Evolutionary conservation across 1,140 invertebrate species (phyloP).

Genomic region (Bombus soroeensis): DNA sequence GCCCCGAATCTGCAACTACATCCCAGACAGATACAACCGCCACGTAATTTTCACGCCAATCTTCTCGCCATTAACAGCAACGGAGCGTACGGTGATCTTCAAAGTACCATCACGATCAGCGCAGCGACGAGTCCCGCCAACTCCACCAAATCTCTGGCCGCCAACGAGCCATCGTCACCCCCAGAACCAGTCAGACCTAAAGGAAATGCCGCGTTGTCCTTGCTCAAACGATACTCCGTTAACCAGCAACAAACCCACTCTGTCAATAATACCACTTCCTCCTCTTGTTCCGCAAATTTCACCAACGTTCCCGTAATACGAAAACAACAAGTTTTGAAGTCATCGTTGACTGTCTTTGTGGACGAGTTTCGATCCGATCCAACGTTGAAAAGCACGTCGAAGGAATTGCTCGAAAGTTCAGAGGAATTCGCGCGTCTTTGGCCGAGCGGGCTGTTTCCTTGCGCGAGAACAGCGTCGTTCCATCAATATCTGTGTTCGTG

Average conservation of each 20-base stretch:
- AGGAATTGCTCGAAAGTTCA: not conserved
- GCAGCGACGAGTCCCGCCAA: constrained; percentile 11
- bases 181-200: constrained; percentile 16
- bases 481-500: constrained; percentile 84
- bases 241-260: constrained; percentile 5
- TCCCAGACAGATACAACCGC: not conserved
- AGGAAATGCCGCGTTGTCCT: not conserved
- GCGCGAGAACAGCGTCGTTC: constrained; percentile 83
- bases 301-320: not conserved
- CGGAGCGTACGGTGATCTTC: constrained; percentile 12
- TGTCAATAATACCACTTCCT: not conserved
- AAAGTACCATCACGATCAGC: not conserved
- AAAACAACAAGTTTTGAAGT: not conserved
- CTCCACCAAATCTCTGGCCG: not conserved
- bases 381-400: not conserved
- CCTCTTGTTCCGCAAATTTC: not conserved
- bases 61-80: not conserved
- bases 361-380: not conserved
- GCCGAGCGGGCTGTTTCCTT: constrained; percentile 59
- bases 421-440: not conserved
- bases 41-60: constrained; percentile 15
- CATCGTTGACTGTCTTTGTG: not conserved
- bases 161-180: not conserved
- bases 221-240: constrained; percentile 32
- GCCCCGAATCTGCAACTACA: not conserved